phyloP scores from a whole-genome alignment of 2,113 vertebrate genomes.

The Lycaon pictus region DNA sequence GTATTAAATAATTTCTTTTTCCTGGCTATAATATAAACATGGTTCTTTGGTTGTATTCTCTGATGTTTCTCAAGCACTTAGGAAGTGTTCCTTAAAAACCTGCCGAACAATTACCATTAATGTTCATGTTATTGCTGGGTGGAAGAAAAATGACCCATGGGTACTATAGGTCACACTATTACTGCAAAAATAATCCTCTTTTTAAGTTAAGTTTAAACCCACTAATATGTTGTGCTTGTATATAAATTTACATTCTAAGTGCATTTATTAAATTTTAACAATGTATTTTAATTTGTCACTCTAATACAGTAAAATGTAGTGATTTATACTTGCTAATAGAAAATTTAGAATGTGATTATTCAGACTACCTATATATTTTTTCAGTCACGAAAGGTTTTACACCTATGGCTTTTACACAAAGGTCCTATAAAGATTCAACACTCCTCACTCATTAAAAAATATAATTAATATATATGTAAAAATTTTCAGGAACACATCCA shows the following conservation, averaged over 20 bases:
- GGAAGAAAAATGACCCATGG: background rate
- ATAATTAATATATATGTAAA: background rate
- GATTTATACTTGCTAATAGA: background rate
- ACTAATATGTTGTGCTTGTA: background rate
- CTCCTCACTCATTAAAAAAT: background rate
- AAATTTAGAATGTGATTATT: background rate
- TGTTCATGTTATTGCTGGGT: background rate
- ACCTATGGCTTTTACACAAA: background rate
- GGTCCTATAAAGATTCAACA: background rate
- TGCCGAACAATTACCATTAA: background rate
- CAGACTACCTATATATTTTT: background rate
- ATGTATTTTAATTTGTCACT: background rate
- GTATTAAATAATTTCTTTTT: background rate
- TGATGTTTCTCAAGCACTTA: background rate
- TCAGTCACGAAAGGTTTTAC: background rate
- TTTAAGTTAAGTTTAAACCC: constrained; percentile 31
- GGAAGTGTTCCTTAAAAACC: background rate
- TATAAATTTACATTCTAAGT: background rate
- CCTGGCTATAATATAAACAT: background rate
- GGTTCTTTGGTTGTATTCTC: background rate
- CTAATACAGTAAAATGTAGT: background rate
- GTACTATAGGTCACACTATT: background rate
- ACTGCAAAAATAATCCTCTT: background rate
- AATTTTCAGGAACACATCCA: background rate
- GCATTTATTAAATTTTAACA: background rate